These are phyloP conservation scores for Boloria euphrosyne DNA, from an alignment of 2,888 invertebrate genomes.

Conservation along the genomic window DNA sequence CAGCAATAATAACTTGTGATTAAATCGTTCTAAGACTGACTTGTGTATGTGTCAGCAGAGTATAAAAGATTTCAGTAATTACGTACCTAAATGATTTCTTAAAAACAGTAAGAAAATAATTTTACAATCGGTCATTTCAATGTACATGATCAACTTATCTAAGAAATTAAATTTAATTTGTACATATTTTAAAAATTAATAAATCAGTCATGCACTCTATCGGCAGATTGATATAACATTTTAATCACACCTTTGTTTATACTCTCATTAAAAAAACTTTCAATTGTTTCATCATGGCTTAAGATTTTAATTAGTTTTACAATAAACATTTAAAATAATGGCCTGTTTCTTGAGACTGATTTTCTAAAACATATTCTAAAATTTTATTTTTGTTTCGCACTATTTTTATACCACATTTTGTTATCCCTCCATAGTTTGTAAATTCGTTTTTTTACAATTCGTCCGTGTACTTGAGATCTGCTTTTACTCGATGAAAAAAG, in stretches of 20 bases:
- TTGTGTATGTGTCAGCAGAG: constrained; percentile 32
- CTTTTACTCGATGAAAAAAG: no score
- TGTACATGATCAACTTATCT: no score
- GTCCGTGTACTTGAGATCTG: no score
- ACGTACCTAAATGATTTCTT: neutral
- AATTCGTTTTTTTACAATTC: neutral
- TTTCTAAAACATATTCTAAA: constrained; percentile 76
- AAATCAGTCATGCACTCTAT: neutral
- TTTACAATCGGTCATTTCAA: neutral
- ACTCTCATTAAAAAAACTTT: neutral
- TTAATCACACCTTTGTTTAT: neutral
- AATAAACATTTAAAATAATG: constrained; percentile 65
- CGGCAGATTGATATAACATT: neutral
- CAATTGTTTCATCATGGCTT: constrained; percentile 44
- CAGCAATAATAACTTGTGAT: constrained; percentile 78
- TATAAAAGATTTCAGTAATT: neutral
- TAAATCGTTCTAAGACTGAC: constrained; percentile 76
- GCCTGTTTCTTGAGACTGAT: constrained; percentile 82
- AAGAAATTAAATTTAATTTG: no score
- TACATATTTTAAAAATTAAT: no score
- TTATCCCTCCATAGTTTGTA: neutral
- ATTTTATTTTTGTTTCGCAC: constrained; percentile 46
- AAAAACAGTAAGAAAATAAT: neutral
- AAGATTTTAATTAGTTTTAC: constrained; percentile 52
- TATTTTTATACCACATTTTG: constrained; percentile 19